Evolutionary conservation across 2,113 vertebrate species (phyloP), one percentile per base, ranked within the genome.

Genomic region (Alosa alosa): DNA sequence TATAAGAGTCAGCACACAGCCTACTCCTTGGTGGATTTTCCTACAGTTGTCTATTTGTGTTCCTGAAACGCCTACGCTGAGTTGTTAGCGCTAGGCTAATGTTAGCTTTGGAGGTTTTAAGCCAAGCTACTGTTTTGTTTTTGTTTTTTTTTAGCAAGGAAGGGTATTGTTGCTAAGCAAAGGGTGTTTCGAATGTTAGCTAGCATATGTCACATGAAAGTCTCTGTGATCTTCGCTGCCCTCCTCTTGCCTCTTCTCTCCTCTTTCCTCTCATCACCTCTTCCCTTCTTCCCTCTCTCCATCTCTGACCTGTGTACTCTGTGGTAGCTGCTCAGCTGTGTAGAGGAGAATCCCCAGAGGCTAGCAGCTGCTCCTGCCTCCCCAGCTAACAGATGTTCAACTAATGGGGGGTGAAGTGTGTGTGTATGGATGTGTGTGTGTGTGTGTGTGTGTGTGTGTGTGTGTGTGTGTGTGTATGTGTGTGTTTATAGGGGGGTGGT

Each of bases 301-400:
- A 4, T 36, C 25, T 31, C 25, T 36, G n/a, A 25, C 64, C 64
- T 72, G n/a, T 72, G 64, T 31, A 36, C 25, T 72, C 25, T 36
- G 64, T 72, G 72, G 13, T 17, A 15, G 72, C 36, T 78, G 72
- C 72, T 60, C 85, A 86, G 85, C 85, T 86, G 85, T 86, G 55
- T 49, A 47, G 3, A 39, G 72, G 3, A 78, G 13, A 78, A 78
- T 11, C 72, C 72, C 72, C 31, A 36, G 72, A 78, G 72, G 72
- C 25, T 39, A 15, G 39, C 72, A 78, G 72, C 72, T 78, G 72
- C 72, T 39, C 11, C 72, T 78, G 72, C 72, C 72, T 78, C 25
- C 36, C 36, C 31, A 78, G 36, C 72, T 17, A 78, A 78, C 72
- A 78, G 72, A 78, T 78, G 72, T 78, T 78, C 72, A 36, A 36